Base-by-base conservation (phyloP, 1,140 invertebrate genomes). In the Orchesella cincta region DNA sequence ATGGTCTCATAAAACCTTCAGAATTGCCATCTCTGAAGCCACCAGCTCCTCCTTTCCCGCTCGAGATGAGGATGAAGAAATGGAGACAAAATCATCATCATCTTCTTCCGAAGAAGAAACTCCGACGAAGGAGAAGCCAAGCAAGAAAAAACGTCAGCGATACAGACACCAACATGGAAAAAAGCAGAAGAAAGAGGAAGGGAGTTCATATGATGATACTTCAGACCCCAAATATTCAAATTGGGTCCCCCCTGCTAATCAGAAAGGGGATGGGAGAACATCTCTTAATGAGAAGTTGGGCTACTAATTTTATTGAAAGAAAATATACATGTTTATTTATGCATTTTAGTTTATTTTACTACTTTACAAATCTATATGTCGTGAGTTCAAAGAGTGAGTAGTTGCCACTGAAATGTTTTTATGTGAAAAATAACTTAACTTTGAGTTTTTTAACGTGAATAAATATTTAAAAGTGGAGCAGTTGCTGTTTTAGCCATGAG, bases 201-300 rank as follows among this genome's bases (percentile, higher is more conserved):
- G 87, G 14, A 84, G 85, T 20, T 84, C 84, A 23, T 67, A 12
- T 12, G 2, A 12, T 18, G 26, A 29, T 31, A 12, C 54, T 5
- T 18, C 12, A 26, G 89, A 91, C 78, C 83, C 84, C 14, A 88
- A 92, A 83, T 93, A 92, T 85, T 90, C 89, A 14, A 89, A 88
- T 80, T 94, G 93, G 93, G 83, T 92, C n/a, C 93, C 93, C 8
- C 93, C 93, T 8, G 75, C 85, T 76, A 87, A 89, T 84, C 93
- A 95, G 86, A 88, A 86, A 74, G 93, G 93, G 1, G 93, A 94
- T 87, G 93, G 93, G 18, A 88, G 89, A 82, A 94, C 93, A 29
- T 89, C 86, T 83, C 87, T 95, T 28, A 94, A 95, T 86, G 92
- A 93, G 29, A 94, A 94, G 87, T 91, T 89, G 83, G 93, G 93